Base-by-base conservation (phyloP, 2,797 vertebrate species). In the Halcyon leucocephala region DNA sequence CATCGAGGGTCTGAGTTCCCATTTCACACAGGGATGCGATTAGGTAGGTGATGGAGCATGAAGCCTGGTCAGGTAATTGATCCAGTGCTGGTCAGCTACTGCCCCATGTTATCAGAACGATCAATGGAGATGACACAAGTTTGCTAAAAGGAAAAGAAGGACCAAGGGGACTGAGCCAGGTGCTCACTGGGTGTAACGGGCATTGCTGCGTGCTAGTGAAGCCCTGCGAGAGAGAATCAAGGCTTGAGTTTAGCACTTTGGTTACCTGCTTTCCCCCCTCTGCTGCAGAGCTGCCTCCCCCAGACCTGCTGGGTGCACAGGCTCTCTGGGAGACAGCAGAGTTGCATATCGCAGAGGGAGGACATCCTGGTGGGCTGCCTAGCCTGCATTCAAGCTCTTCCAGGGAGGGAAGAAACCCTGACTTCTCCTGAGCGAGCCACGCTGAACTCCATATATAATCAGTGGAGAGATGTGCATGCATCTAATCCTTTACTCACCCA, bases 161-260 rank as follows among this genome's bases (percentile, higher is more conserved):
- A 55, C 21, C 14, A 31, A 39, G 0, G 0, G 16, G 9, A 7
- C 25, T 39, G 69, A 67, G 31, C 14, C 0, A 0, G 17, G 24
- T 26, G 31, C 35, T 57, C 0, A 0, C 9, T 39, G 17, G 48
- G 8, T 74, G 55, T 55, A 44, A 46, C 8, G 26, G 46, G n/a
- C 26, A 3, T 52, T 55, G 6, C 52, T 29, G 19, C 14, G 12
- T 52, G 35, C 31, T 71, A 39, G 55, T 49, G 41, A 33, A 51
- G 29, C 11, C 29, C 57, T 60, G 57, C 4, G 29, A 35, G 46
- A 76, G 21, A 64, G 58, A 54, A 58, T 39, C 25, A 60, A 65
- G 58, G 14, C 31, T 44, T 3, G 19, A 70, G 52, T 48, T 73
- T 52, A 66, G 33, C 17, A 39, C 14, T 51, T 57, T 33, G 24